Base-by-base conservation (phyloP, 1,140 invertebrate genomes). In the Hyles euphorbiae region DNA sequence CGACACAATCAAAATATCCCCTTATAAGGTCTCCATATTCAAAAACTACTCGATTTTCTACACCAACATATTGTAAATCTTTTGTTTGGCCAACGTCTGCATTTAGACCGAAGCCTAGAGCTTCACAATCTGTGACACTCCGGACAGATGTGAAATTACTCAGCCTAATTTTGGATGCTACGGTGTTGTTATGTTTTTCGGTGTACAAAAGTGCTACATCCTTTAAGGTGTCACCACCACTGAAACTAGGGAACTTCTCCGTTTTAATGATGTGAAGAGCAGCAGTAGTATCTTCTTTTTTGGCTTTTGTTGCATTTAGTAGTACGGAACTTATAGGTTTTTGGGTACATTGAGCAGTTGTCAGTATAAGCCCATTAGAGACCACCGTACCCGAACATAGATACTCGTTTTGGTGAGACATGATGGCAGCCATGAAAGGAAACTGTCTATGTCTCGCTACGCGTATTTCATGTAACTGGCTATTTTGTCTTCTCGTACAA, bases 61-160 rank as follows among this genome's bases (percentile, higher is more conserved):
- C 45, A 8, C 83, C 83, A 44, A 85, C 70, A 65, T 76, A 81
- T 56, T 88, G 83, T 11, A 88, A 61, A 32, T 76, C 71, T 69
- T 75, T 81, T 32, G 53, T 36, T 57, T 78, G 63, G 8, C 75
- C 77, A 50, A 72, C 60, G 11, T 83, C 81, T 58, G 75, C 51
- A 58, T 88, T 88, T 34, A 87, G 66, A 11, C 85, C 85, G 70
- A 74, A 88, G 46, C 85, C 83, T 44, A 84, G 34, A 57, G 69
- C 76, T 76, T 81, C 75, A 11, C 84, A 34, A 54, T 76, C 82
- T 8, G 59, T 56, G 22, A 81, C 34, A 34, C 57, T 54, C 45
- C 68, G 60, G 7, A 53, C 47, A 40, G 56, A 71, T 6, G 81
- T 81, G 44, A 64, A 65, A 58, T 84, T 88, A 56, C 78, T 84